A percentile compares a stretch with the other conserved stretches of the same genome.
Conservation (phyloP, 2,797 vertebrate species). For the Discoglossus pictus region DNA sequence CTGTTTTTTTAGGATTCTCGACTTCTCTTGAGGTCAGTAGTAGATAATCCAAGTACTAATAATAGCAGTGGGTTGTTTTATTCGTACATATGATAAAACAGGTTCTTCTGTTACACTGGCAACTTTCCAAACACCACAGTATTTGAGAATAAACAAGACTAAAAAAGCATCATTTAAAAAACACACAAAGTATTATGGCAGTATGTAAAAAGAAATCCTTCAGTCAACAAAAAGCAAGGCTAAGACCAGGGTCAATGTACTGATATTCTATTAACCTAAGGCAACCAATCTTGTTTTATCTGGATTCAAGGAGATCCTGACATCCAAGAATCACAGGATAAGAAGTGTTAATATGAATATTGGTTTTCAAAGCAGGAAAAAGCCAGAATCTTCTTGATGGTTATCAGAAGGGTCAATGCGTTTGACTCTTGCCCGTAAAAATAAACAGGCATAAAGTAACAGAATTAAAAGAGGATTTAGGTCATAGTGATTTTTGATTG, state of each 20-base stretch:
- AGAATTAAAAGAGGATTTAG: no score
- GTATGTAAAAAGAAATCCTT: slow-evolving; percentile 26
- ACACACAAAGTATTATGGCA: slow-evolving; percentile 21
- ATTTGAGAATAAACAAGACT: slow-evolving; percentile 37
- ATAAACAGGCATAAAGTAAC: no score
- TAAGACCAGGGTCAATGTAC: slow-evolving; percentile 26
- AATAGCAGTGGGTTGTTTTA: slow-evolving; percentile 10
- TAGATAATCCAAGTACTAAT: slow-evolving; percentile 29
- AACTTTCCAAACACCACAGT: slow-evolving; percentile 16
- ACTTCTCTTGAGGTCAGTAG: slow-evolving; percentile 11
- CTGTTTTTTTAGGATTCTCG: no score
- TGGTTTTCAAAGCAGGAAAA: slow-evolving; percentile 32
- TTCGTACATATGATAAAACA: slow-evolving; percentile 24
- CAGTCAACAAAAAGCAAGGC: slow-evolving; percentile 15
- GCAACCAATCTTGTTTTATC: slow-evolving; percentile 39
- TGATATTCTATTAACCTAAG: slow-evolving; percentile 28
- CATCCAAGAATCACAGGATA: slow-evolving; percentile 32
- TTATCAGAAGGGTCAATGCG: slow-evolving; percentile 14
- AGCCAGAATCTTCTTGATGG: slow-evolving; percentile 19
- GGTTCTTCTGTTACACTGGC: slow-evolving; percentile 28
- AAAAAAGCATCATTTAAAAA: slow-evolving; percentile 18
- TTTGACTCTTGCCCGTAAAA: neutral
- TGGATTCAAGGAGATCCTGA: slow-evolving; percentile 12
- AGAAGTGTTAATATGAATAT: slow-evolving; percentile 35
- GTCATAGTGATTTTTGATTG: no score